Base-by-base conservation (phyloP, 2,113 vertebrate species). In the Oryzias melastigma region DNA sequence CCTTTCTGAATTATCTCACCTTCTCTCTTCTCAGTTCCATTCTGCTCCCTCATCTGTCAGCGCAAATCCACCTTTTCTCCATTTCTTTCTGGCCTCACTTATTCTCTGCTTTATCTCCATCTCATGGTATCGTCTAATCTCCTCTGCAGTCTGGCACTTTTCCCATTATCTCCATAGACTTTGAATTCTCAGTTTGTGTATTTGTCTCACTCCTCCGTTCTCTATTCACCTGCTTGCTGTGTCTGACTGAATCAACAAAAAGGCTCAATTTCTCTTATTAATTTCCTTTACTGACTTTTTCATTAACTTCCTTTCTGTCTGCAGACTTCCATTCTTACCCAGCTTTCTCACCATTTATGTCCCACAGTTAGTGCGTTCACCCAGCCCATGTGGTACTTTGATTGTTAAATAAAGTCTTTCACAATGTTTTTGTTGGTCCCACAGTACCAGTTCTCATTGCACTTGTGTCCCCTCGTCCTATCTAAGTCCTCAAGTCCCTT, bases 1-100 rank as follows among this genome's bases (percentile, higher is more conserved):
- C 63, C 42, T 58, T 46, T 50, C 52, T 35, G 51, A 57, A 57
- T 73, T 51, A 66, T 62, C 46, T 65, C 42, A 18, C 52, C 60
- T 68, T 44, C 50, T 24, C 60, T 65, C 46, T 40, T 47, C 18
- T 52, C 56, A 18, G 15, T 51, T 19, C 17, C 42, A 50, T 41
- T 60, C 18, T 55, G 56, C 40, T 58, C 60, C 27, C 43, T 52
- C 48, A 14, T 65, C 47, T 68, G 58, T 72, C 65, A 53, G 50
- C 3, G 46, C 6, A 62, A 75, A 56, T 58, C 60, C 52, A 35
- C 56, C 46, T 49, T 63, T 40, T 55, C 15, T 50, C 24, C 41
- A 50, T 68, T 62, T 41, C 52, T 50, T 20, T 18, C 52, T 1
- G 44, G 42, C 18, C 17, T 50, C 1, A 52, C 58, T 67, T 53